phyloP scores from a whole-genome alignment of 2,888 invertebrate species.

The Himalopsyche japonica region DNA sequence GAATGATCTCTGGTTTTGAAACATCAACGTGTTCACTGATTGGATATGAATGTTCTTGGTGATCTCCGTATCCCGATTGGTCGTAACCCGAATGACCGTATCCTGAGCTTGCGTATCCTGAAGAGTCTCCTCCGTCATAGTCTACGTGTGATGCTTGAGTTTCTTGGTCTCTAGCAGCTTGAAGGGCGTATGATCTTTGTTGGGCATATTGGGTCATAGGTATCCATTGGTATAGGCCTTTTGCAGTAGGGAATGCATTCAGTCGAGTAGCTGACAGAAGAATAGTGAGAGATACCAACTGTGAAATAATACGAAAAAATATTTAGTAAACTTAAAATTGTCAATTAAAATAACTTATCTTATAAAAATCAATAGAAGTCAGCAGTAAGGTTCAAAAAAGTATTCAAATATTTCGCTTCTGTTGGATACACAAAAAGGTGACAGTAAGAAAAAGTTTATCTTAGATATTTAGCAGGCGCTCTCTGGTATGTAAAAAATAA shows the following conservation, averaged over 20 bases:
- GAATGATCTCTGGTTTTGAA: conserved; percentile 68
- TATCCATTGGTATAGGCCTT: neutral
- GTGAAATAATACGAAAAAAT: neutral
- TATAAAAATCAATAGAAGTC: too few relatives aligned
- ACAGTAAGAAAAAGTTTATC: too few relatives aligned
- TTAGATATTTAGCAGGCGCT: too few relatives aligned
- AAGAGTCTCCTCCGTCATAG: conserved; percentile 31
- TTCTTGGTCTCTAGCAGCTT: conserved; percentile 11
- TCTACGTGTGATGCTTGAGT: conserved; percentile 21
- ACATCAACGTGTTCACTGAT: conserved; percentile 70
- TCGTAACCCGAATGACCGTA: conserved; percentile 46
- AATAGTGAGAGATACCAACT: conserved; percentile 19
- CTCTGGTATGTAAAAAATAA: too few relatives aligned
- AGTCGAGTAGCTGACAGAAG: neutral
- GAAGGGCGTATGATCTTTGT: neutral
- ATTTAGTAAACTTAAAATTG: too few relatives aligned
- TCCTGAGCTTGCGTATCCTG: conserved; percentile 37
- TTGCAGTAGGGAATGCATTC: neutral
- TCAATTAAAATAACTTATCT: too few relatives aligned
- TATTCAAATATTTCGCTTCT: too few relatives aligned
- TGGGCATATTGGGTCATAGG: neutral
- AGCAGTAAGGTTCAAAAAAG: too few relatives aligned
- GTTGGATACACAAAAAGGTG: too few relatives aligned
- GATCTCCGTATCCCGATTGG: conserved; percentile 47
- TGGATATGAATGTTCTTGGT: conserved; percentile 58